A percentile compares a stretch with the other conserved stretches of the same genome.
Conservation (phyloP, 2,113 vertebrate genomes). For the Puntigrus tetrazona region DNA sequence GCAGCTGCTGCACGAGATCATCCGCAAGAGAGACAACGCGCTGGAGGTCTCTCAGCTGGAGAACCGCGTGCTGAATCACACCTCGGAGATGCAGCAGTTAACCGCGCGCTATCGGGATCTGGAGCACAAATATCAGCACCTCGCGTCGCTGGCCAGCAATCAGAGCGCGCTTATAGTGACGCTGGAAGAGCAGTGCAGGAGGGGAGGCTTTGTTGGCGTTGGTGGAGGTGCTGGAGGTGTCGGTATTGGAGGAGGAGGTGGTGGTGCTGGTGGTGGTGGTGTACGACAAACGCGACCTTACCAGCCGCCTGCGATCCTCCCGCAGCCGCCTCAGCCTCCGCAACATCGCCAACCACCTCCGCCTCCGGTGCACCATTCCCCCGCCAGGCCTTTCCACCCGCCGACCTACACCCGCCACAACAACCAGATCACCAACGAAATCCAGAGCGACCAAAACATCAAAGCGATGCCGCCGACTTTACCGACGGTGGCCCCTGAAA, state of each 20-base stretch:
- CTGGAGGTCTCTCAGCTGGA: conserved; percentile 87
- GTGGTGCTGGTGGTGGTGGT: neutral
- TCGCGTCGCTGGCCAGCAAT: conserved; percentile 81
- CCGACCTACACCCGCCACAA: conserved; percentile 75
- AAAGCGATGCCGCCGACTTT: conserved; percentile 79
- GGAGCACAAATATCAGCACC: conserved; percentile 86
- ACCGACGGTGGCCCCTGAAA: conserved; percentile 82
- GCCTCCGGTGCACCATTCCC: conserved; percentile 71
- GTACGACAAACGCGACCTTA: conserved; percentile 26
- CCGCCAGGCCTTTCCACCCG: conserved; percentile 75
- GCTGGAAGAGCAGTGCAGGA: conserved; percentile 81
- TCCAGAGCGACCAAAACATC: conserved; percentile 87
- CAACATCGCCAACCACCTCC: conserved; percentile 62
- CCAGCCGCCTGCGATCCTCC: conserved; percentile 28
- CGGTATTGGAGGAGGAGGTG: neutral
- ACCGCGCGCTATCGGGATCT: conserved; percentile 84
- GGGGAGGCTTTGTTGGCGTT: conserved; percentile 11
- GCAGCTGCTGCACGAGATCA: conserved; percentile 88
- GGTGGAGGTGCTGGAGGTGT: neutral
- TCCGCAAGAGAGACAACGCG: conserved; percentile 84
- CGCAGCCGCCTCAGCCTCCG: conserved; percentile 56
- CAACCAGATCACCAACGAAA: conserved; percentile 87
- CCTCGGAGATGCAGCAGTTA: conserved; percentile 84
- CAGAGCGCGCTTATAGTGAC: conserved; percentile 81
- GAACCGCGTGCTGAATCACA: conserved; percentile 86